Conservation (phyloP, 2,888 invertebrate genomes). For the Euzophera pinguis region DNA sequence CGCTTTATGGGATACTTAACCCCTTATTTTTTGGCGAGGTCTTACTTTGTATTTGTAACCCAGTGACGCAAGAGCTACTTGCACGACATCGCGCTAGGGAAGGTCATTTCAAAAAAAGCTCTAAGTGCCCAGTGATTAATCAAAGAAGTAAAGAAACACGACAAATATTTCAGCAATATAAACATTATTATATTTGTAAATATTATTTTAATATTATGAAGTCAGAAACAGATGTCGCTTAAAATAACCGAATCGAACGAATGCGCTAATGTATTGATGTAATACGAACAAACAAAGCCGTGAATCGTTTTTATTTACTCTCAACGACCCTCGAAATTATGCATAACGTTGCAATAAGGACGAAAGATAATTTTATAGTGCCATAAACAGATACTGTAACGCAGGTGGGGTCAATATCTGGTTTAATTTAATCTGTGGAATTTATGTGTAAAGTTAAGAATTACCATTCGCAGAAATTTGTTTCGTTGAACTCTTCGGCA, state of each 20-base stretch:
- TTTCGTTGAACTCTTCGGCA: too few species aligned
- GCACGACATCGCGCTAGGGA: not conserved
- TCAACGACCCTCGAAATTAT: constrained; percentile 49
- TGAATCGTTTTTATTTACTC: constrained; percentile 33
- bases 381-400: constrained; percentile 50
- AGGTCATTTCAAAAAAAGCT: not conserved
- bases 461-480: too few species aligned
- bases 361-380: constrained; percentile 54
- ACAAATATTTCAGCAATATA: not conserved
- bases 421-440: constrained; percentile 4
- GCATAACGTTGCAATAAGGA: constrained; percentile 52
- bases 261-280: constrained; percentile 1
- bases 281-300: constrained; percentile 18
- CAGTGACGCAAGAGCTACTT: constrained; percentile 1
- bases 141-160: not conserved
- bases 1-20: constrained; percentile 53
- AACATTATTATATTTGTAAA: not conserved
- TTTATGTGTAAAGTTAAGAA: not conserved
- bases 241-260: constrained; percentile 1
- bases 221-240: constrained; percentile 1
- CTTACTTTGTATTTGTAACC: constrained; percentile 26
- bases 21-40: constrained; percentile 49
- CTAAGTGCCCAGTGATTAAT: not conserved
- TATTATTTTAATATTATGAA: constrained; percentile 1
- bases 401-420: constrained; percentile 33